A percentile compares a stretch with the other conserved stretches of the same genome.
Conservation (phyloP, 2,113 vertebrate genomes). For the Neotoma lepida region DNA sequence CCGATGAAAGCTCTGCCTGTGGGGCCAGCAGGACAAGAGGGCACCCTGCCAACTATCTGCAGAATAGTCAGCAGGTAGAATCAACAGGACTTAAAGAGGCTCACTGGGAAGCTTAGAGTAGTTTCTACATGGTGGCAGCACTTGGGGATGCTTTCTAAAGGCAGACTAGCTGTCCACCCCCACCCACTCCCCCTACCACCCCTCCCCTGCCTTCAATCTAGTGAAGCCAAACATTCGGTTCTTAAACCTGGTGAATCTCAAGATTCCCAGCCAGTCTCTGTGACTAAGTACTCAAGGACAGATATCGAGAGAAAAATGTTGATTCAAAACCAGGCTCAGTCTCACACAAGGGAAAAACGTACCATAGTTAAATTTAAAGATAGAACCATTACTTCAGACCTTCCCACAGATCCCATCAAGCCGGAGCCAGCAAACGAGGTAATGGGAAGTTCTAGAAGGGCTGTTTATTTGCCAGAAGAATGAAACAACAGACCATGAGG, state of each 20-base stretch:
- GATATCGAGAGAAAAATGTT: not conserved
- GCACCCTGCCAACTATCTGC: not conserved
- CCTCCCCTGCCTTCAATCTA: not conserved
- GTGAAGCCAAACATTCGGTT: not conserved
- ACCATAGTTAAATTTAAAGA: conserved; percentile 3
- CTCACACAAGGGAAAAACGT: not conserved
- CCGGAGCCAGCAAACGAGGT: not conserved
- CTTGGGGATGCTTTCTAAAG: not conserved
- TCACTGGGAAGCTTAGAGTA: not conserved
- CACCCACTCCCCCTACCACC: not conserved
- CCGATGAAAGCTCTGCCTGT: not conserved
- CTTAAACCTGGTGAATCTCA: not conserved
- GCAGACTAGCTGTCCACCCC: too few relatives aligned
- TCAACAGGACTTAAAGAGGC: not conserved
- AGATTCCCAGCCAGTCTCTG: not conserved
- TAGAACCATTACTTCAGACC: not conserved
- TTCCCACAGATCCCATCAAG: not conserved
- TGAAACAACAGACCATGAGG: not conserved
- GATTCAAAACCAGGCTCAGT: not conserved
- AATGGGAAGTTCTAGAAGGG: not conserved
- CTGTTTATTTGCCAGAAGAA: not conserved
- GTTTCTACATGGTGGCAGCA: not conserved
- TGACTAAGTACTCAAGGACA: not conserved
- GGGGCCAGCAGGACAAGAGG: fast-evolving
- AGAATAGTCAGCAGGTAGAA: not conserved